These are phyloP conservation scores for Reticulitermes speratus DNA, from an alignment of 1,140 invertebrate genomes.

Conservation along the genomic window DNA sequence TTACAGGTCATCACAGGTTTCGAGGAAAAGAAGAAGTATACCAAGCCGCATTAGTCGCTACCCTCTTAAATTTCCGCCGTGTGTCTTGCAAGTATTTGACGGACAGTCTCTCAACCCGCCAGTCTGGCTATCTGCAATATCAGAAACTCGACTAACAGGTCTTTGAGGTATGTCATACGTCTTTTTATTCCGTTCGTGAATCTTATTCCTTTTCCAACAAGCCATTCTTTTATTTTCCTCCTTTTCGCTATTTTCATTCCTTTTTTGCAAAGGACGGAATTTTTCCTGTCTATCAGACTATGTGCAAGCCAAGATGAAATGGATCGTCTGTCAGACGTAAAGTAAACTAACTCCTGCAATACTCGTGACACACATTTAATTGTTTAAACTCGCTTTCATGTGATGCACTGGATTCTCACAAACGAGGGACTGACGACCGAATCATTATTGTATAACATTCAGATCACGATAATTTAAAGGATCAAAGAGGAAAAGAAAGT, in stretches of 20 bases:
- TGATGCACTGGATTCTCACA: too few species aligned
- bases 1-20: background rate
- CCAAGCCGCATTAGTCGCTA: background rate
- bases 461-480: too few species aligned
- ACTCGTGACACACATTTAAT: background rate
- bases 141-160: background rate
- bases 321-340: background rate
- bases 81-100: background rate
- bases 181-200: slow-evolving; percentile 12
- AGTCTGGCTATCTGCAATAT: background rate
- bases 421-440: too few species aligned
- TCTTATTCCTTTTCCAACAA: slow-evolving; percentile 3
- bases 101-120: background rate
- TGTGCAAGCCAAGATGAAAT: slow-evolving; percentile 9
- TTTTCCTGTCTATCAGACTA: slow-evolving; percentile 1
- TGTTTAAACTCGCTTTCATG: too few species aligned
- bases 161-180: slow-evolving; percentile 18
- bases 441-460: too few species aligned
- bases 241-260: background rate
- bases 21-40: background rate
- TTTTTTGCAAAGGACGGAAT: slow-evolving; percentile 7
- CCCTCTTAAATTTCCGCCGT: background rate
- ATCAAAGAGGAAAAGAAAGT: too few species aligned
- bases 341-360: background rate
- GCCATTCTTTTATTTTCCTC: slow-evolving; percentile 1